These are phyloP conservation scores for Sorex maritimensis DNA, from an alignment of 2,797 vertebrate genomes.

Conservation along the genomic window DNA sequence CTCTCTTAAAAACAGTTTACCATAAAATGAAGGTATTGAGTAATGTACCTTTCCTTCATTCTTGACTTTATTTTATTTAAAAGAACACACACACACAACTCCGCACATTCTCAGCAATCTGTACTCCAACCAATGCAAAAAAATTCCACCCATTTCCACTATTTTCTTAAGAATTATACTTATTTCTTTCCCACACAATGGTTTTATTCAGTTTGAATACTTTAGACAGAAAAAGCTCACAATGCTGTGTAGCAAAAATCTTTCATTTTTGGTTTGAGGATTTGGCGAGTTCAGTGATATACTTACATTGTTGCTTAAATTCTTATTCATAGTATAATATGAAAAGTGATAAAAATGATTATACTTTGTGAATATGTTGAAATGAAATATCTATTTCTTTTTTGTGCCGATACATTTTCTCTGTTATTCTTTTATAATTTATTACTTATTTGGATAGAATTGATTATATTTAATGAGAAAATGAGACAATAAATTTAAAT, in stretches of 20 bases:
- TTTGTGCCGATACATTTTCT: not conserved
- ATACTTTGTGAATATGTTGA: not conserved
- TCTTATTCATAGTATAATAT: constrained; percentile 56
- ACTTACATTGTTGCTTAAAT: constrained; percentile 19
- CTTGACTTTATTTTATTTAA: not conserved
- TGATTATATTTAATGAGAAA: constrained; percentile 34
- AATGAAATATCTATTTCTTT: constrained; percentile 58
- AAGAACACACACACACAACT: too few species aligned
- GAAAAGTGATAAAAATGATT: constrained; percentile 48
- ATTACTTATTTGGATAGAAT: too few species aligned
- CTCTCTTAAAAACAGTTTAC: not conserved
- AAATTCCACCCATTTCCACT: not conserved
- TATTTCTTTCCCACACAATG: constrained; percentile 36
- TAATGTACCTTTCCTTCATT: constrained; percentile 30
- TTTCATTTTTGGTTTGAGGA: constrained; percentile 34
- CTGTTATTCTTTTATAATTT: too few species aligned
- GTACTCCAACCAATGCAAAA: not conserved
- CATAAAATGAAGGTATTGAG: not conserved
- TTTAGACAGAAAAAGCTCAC: not conserved
- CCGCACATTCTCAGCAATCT: not conserved
- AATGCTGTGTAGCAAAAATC: not conserved
- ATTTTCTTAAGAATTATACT: constrained; percentile 42
- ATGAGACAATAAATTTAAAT: constrained; percentile 30
- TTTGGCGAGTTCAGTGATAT: constrained; percentile 32
- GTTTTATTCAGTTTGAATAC: constrained; percentile 16